phyloP scores from a whole-genome alignment of 2,113 vertebrate genomes.

The Corvus hawaiiensis region DNA sequence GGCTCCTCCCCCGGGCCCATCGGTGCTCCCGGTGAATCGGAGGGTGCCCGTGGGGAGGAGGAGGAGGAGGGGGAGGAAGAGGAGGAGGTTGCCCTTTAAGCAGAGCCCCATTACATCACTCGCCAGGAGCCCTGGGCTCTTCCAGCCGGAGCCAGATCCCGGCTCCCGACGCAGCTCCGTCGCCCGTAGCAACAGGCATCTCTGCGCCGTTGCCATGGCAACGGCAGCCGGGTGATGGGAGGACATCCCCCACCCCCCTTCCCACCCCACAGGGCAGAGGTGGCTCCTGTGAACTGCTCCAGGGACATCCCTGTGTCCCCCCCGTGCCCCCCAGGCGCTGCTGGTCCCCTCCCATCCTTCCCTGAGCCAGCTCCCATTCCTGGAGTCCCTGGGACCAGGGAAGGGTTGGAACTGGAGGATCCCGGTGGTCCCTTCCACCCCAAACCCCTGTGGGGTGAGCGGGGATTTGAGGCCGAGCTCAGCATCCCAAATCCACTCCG shows the following conservation, averaged over 20 bases:
- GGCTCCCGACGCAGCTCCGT: conserved; percentile 1
- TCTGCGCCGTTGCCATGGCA: neutral
- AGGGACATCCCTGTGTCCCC: accelerated
- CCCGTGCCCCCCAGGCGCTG: neutral
- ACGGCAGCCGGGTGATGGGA: neutral
- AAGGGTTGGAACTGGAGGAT: too few relatives aligned
- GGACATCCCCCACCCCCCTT: neutral
- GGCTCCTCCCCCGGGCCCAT: neutral
- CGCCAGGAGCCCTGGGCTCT: neutral
- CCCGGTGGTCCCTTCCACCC: neutral
- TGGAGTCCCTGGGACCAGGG: neutral
- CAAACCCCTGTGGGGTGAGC: neutral
- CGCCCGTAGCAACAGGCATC: conserved; percentile 53
- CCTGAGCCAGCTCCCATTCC: accelerated
- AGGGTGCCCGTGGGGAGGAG: neutral
- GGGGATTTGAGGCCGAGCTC: neutral
- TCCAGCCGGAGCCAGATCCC: neutral
- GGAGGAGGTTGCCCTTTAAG: neutral
- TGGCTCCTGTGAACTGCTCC: neutral
- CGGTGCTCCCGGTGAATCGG: neutral
- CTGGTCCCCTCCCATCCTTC: neutral
- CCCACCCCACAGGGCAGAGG: neutral
- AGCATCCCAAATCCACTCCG: neutral
- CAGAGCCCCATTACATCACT: neutral
- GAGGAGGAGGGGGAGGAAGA: neutral